Percentiles rank a stretch among this genome's conserved stretches.
phyloP scores from a whole-genome alignment of 2,888 invertebrate genomes.

The Drosophila mimetica region DNA sequence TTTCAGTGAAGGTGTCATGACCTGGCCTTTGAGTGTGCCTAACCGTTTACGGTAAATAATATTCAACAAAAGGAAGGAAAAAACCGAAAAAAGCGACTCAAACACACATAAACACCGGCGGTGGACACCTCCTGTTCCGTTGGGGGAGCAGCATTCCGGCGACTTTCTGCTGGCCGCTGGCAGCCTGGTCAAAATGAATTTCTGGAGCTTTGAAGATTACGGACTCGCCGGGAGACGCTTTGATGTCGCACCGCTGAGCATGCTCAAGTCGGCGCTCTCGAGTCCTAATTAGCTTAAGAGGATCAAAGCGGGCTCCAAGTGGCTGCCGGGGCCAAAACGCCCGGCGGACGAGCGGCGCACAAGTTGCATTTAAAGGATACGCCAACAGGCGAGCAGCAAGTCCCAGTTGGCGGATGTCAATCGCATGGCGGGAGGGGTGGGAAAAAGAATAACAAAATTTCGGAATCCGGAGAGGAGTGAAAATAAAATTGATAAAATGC shows the following conservation, averaged over 20 bases:
- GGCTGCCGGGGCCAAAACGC: slow-evolving; percentile 22
- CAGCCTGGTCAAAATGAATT: slow-evolving; percentile 81
- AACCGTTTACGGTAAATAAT: slow-evolving; percentile 47
- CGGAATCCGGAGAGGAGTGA: slow-evolving; percentile 24
- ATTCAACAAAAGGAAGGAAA: slow-evolving; percentile 50
- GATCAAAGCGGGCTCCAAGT: slow-evolving; percentile 64
- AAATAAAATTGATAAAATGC: slow-evolving; percentile 53
- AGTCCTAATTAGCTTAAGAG: slow-evolving; percentile 70
- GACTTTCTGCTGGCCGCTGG: slow-evolving; percentile 57
- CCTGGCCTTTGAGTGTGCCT: slow-evolving; percentile 31
- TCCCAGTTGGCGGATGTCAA: slow-evolving; percentile 16
- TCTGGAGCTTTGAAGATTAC: slow-evolving; percentile 83
- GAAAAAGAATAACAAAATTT: slow-evolving; percentile 6
- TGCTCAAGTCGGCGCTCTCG: slow-evolving; percentile 52
- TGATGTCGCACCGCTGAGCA: slow-evolving; percentile 71
- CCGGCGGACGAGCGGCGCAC: slow-evolving; percentile 53
- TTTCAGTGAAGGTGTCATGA: slow-evolving; percentile 36
- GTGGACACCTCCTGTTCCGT: neutral
- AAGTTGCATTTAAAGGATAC: slow-evolving; percentile 83
- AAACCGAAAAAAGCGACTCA: slow-evolving; percentile 26
- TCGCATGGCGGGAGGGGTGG: neutral
- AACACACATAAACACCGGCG: slow-evolving; percentile 5
- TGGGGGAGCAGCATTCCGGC: slow-evolving; percentile 41
- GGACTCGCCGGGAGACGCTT: slow-evolving; percentile 79
- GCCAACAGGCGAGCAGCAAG: slow-evolving; percentile 79